Conservation (phyloP, 2,888 invertebrate genomes). For the Orchestes rusci region DNA sequence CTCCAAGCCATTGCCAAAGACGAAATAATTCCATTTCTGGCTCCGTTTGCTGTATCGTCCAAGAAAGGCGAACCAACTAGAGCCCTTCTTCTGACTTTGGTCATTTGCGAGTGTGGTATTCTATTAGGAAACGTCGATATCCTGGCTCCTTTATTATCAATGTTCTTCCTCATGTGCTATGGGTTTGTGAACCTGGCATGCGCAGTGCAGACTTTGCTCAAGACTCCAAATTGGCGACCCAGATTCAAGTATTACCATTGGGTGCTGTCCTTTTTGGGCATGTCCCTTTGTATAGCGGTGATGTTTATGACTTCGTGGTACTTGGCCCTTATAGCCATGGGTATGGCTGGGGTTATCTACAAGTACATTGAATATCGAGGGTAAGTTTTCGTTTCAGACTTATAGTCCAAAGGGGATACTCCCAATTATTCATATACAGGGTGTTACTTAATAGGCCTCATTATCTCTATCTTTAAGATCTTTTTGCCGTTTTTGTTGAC, state of each 20-base stretch:
- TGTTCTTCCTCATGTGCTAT: conserved; percentile 99
- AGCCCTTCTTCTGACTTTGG: conserved; percentile 82
- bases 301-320: conserved; percentile 99
- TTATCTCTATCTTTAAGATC: no score
- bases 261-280: conserved; percentile 82
- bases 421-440: no score
- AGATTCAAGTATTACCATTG: conserved; percentile 98
- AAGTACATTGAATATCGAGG: conserved; percentile 97
- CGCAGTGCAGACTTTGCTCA: conserved; percentile 90
- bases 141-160: conserved; percentile 91
- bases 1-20: conserved; percentile 97
- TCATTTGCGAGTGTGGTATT: conserved; percentile 84
- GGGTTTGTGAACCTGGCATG: conserved; percentile 99
- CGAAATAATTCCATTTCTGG: conserved; percentile 92
- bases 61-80: conserved; percentile 92
- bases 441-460: no score
- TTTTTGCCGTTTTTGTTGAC: no score
- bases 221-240: conserved; percentile 98
- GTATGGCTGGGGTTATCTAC: conserved; percentile 89
- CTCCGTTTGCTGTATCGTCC: conserved; percentile 88
- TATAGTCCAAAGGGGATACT: no score
- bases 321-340: conserved; percentile 90
- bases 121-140: conserved; percentile 94
- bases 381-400: no score
- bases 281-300: conserved; percentile 85